These are phyloP conservation scores for Hanleya hanleyi DNA, from an alignment of 2,888 invertebrate species.

Conservation along the genomic window DNA sequence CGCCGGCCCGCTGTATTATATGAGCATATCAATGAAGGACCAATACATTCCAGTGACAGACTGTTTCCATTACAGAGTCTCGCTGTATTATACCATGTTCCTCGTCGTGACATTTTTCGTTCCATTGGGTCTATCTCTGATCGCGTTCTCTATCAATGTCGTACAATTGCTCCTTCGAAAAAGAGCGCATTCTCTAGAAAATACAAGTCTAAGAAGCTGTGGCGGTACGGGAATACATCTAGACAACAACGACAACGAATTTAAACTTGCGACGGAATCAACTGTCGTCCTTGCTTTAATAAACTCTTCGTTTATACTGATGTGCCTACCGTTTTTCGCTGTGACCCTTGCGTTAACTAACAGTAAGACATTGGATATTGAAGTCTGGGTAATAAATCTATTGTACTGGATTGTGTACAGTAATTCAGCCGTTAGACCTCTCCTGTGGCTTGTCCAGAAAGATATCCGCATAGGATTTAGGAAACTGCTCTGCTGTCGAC, in stretches of 20 bases:
- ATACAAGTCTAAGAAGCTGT: background rate
- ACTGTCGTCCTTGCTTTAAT: background rate
- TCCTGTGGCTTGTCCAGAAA: background rate
- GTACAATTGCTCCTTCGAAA: background rate
- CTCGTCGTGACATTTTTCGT: background rate
- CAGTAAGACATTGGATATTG: background rate
- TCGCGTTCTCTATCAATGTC: background rate
- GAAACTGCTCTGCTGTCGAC: background rate
- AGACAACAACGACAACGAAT: background rate
- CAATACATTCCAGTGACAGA: background rate
- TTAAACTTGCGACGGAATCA: background rate
- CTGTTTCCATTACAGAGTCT: background rate
- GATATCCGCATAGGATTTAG: background rate
- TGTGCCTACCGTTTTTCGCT: slow-evolving; percentile 1
- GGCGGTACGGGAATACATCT: too few species aligned
- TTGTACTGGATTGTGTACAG: background rate
- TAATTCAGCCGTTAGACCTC: background rate
- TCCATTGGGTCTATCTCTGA: background rate
- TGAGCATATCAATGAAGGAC: background rate
- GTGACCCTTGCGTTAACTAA: background rate
- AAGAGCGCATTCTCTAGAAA: background rate
- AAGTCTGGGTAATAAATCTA: background rate
- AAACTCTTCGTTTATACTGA: background rate
- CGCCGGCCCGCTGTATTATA: background rate
- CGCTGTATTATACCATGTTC: background rate